phyloP scores from a whole-genome alignment of 2,888 invertebrate genomes.

The Ectemnius lituratus region DNA sequence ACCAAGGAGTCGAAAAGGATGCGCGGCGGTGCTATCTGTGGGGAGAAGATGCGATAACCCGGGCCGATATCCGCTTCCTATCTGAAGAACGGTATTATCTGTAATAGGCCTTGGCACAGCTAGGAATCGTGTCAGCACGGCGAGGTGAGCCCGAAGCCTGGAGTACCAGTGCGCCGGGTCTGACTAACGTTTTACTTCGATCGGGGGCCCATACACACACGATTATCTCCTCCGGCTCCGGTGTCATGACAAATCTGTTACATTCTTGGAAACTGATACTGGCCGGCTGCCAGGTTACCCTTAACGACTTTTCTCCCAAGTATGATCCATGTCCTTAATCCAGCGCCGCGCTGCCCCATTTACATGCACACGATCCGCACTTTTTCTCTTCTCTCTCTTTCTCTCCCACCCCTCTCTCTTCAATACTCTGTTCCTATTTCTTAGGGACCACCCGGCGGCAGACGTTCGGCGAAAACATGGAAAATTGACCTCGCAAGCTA shows the following conservation, averaged over 20 bases:
- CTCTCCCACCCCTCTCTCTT: neutral
- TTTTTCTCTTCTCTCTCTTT: neutral
- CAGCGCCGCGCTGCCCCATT: neutral
- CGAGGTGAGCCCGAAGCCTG: conserved; percentile 24
- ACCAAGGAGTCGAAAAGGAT: neutral
- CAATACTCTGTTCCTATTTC: neutral
- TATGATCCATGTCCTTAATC: conserved; percentile 63
- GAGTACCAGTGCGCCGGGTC: conserved; percentile 17
- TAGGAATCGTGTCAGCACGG: conserved; percentile 68
- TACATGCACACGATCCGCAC: neutral
- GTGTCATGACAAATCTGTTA: conserved; percentile 73
- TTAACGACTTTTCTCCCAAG: conserved; percentile 73
- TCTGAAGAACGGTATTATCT: conserved; percentile 61
- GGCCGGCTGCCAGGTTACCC: conserved; percentile 68
- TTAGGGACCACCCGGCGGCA: neutral
- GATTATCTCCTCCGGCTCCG: conserved; percentile 64
- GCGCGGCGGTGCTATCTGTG: too few species aligned
- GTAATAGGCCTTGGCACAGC: conserved; percentile 72
- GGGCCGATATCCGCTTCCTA: conserved; percentile 30
- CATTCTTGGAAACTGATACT: conserved; percentile 73
- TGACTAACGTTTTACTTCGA: conserved; percentile 67
- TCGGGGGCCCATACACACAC: conserved; percentile 65
- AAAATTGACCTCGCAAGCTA: neutral
- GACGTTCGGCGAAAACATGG: neutral
- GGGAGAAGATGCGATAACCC: conserved; percentile 11